Percentiles rank a stretch among this genome's conserved stretches.
Conservation (phyloP, 2,113 vertebrate genomes). For the Salvelinus fontinalis region DNA sequence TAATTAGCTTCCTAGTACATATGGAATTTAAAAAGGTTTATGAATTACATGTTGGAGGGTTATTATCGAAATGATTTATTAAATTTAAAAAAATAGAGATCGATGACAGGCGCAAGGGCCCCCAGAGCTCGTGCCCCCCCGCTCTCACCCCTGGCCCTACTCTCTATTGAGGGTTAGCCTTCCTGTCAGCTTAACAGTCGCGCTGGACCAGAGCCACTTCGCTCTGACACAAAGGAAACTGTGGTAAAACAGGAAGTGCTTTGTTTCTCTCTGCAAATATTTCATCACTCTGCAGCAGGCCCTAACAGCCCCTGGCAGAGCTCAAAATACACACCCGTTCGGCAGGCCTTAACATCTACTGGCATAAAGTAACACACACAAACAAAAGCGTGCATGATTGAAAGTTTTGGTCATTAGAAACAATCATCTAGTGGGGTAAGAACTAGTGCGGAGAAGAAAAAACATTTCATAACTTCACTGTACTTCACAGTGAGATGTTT, state of each 20-base stretch:
- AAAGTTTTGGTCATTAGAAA: background rate
- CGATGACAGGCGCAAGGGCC: too few relatives aligned
- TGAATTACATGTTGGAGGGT: too few relatives aligned
- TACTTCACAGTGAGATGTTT: background rate
- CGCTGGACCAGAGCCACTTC: background rate
- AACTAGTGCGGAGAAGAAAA: background rate
- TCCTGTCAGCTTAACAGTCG: constrained; percentile 18
- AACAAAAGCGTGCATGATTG: background rate
- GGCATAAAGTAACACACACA: too few relatives aligned
- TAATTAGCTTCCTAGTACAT: too few relatives aligned
- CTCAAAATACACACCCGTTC: background rate
- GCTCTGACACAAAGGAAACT: constrained; percentile 46
- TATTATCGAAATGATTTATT: too few relatives aligned
- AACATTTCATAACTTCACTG: too few relatives aligned
- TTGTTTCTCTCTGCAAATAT: constrained; percentile 49
- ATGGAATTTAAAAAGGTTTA: too few relatives aligned
- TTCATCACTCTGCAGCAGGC: constrained; percentile 36
- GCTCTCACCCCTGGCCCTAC: background rate
- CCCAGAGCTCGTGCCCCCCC: too few relatives aligned
- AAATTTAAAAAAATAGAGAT: too few relatives aligned
- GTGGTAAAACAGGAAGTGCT: constrained; percentile 53
- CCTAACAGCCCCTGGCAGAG: constrained; percentile 2
- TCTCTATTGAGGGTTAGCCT: background rate
- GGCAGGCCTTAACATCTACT: background rate
- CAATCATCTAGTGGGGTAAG: background rate